A percentile compares a stretch with the other conserved stretches of the same genome.
Evolutionary conservation across 2,888 invertebrate species (phyloP).

Genomic region (Deilephila elpenor): DNA sequence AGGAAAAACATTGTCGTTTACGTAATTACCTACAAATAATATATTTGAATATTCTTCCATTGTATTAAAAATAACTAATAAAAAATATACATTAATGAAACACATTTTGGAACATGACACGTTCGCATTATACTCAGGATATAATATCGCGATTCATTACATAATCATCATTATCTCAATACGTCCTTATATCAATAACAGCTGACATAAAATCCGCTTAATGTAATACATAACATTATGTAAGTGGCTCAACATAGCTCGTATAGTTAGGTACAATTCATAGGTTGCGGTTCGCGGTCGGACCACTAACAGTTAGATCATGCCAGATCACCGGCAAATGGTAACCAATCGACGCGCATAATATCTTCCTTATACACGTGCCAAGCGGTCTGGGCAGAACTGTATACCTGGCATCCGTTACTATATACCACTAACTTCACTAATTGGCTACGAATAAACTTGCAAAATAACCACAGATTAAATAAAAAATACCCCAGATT

Average conservation of each 20-base stretch:
- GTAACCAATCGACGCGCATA: constrained; percentile 49
- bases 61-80: not conserved
- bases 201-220: no score
- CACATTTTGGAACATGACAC: no score
- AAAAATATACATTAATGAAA: not conserved
- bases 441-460: not conserved
- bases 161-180: no score
- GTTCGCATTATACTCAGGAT: not conserved
- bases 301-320: constrained; percentile 49
- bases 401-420: constrained; percentile 9
- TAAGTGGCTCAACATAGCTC: not conserved
- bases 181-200: no score
- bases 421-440: not conserved
- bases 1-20: not conserved
- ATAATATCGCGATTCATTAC: no score
- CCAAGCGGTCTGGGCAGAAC: not conserved
- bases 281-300: constrained; percentile 46
- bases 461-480: no score
- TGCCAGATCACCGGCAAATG: constrained; percentile 40
- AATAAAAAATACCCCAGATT: no score
- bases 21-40: not conserved
- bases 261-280: constrained; percentile 9
- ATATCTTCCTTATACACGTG: constrained; percentile 55
- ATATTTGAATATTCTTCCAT: not conserved
- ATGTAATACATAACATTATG: constrained; percentile 10